phyloP scores from a whole-genome alignment of 1,140 invertebrate species.

The Paraescarpia echinospica region DNA sequence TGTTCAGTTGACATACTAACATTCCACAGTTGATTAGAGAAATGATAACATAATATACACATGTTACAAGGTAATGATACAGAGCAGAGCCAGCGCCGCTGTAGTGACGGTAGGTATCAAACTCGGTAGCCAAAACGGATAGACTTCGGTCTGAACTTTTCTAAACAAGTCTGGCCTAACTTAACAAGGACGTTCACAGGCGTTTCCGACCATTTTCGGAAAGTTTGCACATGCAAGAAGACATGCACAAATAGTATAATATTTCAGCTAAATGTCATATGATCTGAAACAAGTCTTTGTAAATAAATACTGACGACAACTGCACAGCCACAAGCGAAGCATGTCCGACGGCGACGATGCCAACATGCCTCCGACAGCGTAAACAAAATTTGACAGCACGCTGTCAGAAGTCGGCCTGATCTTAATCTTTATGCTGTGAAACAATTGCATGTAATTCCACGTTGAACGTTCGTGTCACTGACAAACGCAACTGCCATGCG shows the following conservation, averaged over 20 bases:
- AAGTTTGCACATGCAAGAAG: not conserved
- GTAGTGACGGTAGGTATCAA: too few species aligned
- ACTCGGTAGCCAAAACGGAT: too few species aligned
- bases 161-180: not conserved
- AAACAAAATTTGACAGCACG: slow-evolving; percentile 1
- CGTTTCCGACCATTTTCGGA: not conserved
- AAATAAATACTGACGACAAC: not conserved
- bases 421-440: not conserved
- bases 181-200: not conserved
- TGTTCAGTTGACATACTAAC: not conserved
- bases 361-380: not conserved
- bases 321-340: not conserved
- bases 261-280: not conserved
- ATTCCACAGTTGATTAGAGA: not conserved
- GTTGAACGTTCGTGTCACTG: not conserved
- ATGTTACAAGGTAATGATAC: not conserved
- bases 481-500: not conserved
- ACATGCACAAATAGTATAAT: not conserved
- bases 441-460: not conserved
- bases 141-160: not conserved
- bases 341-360: not conserved
- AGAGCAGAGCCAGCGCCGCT: too few species aligned
- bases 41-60: not conserved
- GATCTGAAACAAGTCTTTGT: not conserved
- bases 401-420: not conserved